Conservation (phyloP, 2,797 vertebrate species). For the Oreochromis mossambicus region DNA sequence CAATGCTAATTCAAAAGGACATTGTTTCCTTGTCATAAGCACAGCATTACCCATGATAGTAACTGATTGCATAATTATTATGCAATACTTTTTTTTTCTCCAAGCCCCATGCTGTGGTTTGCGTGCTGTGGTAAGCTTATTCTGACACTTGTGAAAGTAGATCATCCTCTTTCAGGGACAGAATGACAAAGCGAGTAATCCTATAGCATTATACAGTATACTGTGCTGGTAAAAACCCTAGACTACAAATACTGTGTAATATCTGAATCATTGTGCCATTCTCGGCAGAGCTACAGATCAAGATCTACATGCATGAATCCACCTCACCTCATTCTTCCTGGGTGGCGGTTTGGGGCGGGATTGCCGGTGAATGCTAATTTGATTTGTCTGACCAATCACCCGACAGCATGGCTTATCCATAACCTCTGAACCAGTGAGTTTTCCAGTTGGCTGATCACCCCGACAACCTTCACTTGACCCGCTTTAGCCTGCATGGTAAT, state of each 20-base stretch:
- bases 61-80: not conserved
- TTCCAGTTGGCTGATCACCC: conserved; percentile 73
- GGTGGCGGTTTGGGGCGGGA: conserved; percentile 49
- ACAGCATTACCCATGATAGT: not conserved
- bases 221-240: not conserved
- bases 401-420: conserved; percentile 65
- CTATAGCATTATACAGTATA: not conserved
- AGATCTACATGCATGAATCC: not conserved
- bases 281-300: not conserved
- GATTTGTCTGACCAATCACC: conserved; percentile 73
- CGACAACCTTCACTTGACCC: conserved; percentile 76
- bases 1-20: not conserved
- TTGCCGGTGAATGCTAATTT: conserved; percentile 64
- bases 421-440: conserved; percentile 71
- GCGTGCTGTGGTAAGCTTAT: not conserved
- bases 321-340: conserved; percentile 42
- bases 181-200: not conserved
- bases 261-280: not conserved
- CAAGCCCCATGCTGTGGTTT: rapidly evolving
- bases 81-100: not conserved
- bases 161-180: not conserved
- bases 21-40: not conserved
- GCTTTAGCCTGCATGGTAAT: conserved; percentile 63
- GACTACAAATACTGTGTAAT: not conserved
- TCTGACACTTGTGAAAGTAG: not conserved